Percentiles rank a stretch among this genome's conserved stretches.
These are phyloP conservation scores for Ceratina australensis DNA, from an alignment of 1,140 invertebrate genomes.

Conservation along the genomic window DNA sequence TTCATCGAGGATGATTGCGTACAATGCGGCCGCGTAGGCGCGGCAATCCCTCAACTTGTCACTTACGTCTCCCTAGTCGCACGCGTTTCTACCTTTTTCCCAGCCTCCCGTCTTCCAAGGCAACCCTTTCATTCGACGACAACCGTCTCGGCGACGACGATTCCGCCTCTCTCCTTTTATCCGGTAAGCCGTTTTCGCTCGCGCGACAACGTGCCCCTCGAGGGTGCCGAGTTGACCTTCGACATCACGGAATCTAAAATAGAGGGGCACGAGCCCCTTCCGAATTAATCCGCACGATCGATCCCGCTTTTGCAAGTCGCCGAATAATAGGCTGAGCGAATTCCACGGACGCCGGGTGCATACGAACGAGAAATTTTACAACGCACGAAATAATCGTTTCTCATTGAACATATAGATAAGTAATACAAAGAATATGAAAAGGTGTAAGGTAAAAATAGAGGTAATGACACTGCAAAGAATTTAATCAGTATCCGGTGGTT, in stretches of 20 bases:
- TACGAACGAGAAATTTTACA: no score
- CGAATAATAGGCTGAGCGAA: slow-evolving; percentile 32
- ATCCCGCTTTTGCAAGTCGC: slow-evolving; percentile 10
- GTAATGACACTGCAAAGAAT: no score
- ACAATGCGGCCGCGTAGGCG: slow-evolving; percentile 64
- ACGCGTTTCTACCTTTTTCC: slow-evolving; percentile 25
- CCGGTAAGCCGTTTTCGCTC: slow-evolving; percentile 56
- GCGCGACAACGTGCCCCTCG: slow-evolving; percentile 44
- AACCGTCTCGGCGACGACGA: slow-evolving; percentile 22
- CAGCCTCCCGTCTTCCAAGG: slow-evolving; percentile 38
- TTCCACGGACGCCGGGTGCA: not conserved
- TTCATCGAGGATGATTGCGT: slow-evolving; percentile 61
- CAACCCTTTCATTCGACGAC: slow-evolving; percentile 67
- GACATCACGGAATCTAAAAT: slow-evolving; percentile 49
- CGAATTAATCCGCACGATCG: slow-evolving; percentile 45
- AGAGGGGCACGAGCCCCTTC: not conserved
- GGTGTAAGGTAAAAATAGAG: no score
- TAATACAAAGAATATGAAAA: no score
- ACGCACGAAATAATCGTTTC: no score
- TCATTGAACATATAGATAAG: no score
- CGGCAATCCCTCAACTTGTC: slow-evolving; percentile 78
- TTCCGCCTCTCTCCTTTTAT: slow-evolving; percentile 55
- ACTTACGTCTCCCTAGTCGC: slow-evolving; percentile 68
- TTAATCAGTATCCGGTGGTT: no score
- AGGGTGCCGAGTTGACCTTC: slow-evolving; percentile 56